Conservation (phyloP, 2,797 vertebrate genomes). For the Sus cebifrons region DNA sequence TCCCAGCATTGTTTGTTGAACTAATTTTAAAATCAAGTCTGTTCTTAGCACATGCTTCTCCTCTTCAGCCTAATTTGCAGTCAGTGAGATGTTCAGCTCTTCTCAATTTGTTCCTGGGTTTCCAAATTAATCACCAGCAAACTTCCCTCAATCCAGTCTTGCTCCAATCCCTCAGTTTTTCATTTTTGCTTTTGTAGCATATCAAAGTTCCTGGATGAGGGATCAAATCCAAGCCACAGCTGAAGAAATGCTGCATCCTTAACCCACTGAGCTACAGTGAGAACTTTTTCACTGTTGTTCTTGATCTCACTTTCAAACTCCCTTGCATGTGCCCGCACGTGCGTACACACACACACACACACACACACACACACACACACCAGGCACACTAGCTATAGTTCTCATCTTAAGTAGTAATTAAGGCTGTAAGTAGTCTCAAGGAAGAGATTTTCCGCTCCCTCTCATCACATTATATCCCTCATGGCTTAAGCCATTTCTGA, state of each 20-base stretch:
- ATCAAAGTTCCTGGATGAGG: too few species aligned
- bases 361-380: background rate
- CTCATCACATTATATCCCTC: background rate
- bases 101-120: background rate
- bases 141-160: background rate
- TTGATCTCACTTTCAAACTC: background rate
- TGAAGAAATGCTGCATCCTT: too few species aligned
- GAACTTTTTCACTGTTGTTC: background rate
- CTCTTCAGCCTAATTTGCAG: background rate
- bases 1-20: background rate
- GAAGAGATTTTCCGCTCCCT: background rate
- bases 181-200: too few species aligned
- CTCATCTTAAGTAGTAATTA: conserved; percentile 35
- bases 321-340: background rate
- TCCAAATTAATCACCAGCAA: conserved; percentile 21
- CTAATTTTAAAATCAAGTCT: conserved; percentile 19
- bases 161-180: background rate
- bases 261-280: too few species aligned
- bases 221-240: too few species aligned
- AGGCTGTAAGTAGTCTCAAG: background rate
- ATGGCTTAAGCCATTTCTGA: background rate
- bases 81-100: background rate
- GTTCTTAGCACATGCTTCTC: background rate
- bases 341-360: background rate
- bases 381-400: background rate